These are phyloP conservation scores for Aphelenchoides besseyi DNA, from an alignment of 1,140 invertebrate species.

Conservation along the genomic window DNA sequence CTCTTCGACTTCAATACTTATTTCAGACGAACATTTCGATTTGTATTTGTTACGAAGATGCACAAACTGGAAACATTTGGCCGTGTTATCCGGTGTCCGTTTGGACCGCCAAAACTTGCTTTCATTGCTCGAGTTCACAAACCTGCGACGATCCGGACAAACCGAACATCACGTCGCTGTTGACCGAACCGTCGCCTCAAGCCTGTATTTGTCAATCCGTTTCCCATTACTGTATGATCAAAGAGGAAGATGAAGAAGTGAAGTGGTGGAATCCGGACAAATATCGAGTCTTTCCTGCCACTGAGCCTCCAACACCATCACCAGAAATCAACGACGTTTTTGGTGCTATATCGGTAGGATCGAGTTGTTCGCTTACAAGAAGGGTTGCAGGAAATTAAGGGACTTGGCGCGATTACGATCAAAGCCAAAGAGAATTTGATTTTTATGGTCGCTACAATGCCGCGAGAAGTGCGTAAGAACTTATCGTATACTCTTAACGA, in stretches of 20 bases:
- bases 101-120: slow-evolving; percentile 59
- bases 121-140: slow-evolving; percentile 56
- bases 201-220: slow-evolving; percentile 55
- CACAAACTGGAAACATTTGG: slow-evolving; percentile 59
- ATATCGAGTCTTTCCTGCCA: slow-evolving; percentile 57
- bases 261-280: slow-evolving; percentile 62
- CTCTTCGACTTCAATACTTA: not conserved
- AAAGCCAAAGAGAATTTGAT: slow-evolving; percentile 61
- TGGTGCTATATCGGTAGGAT: slow-evolving; percentile 39
- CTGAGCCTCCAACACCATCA: slow-evolving; percentile 45
- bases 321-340: slow-evolving; percentile 54
- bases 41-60: slow-evolving; percentile 61
- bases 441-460: slow-evolving; percentile 60
- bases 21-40: slow-evolving; percentile 57
- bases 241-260: slow-evolving; percentile 44
- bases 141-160: slow-evolving; percentile 61
- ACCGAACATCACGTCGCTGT: slow-evolving; percentile 50
- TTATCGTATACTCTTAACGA: slow-evolving; percentile 60
- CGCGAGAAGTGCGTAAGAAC: slow-evolving; percentile 48
- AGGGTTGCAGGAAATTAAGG: slow-evolving; percentile 53
- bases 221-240: slow-evolving; percentile 58
- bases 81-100: slow-evolving; percentile 56
- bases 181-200: slow-evolving; percentile 36
- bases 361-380: not conserved
- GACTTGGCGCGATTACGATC: slow-evolving; percentile 60